Evolutionary conservation across 2,888 invertebrate genomes (phyloP).

Genomic region (Watsonalla binaria): DNA sequence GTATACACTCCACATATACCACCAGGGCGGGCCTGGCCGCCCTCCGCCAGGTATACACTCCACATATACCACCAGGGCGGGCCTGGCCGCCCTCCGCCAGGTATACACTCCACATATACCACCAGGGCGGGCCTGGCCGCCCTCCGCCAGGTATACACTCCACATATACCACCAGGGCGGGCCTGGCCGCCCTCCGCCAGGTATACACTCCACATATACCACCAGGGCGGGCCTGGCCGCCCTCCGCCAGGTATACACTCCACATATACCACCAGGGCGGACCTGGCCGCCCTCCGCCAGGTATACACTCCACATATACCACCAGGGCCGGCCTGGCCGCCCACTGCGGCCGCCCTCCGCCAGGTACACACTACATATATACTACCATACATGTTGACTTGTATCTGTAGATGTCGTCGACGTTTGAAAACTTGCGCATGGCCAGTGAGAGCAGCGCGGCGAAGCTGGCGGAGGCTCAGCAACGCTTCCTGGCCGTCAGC

Average conservation of each 20-base stretch:
- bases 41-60: conserved; percentile 71
- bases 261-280: too few relatives aligned
- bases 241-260: too few relatives aligned
- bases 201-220: conserved; percentile 27
- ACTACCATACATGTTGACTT: conserved; percentile 31
- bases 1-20: too few relatives aligned
- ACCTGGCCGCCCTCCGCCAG: conserved; percentile 64
- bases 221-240: neutral
- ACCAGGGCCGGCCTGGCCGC: neutral
- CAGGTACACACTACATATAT: too few relatives aligned
- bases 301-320: conserved; percentile 27
- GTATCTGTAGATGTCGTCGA: conserved; percentile 66
- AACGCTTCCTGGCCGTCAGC: conserved; percentile 89
- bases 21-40: conserved; percentile 56
- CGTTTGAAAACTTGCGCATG: conserved; percentile 83
- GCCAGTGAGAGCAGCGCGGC: conserved; percentile 83
- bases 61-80: neutral
- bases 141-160: conserved; percentile 64
- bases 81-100: too few relatives aligned
- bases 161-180: neutral
- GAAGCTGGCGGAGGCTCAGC: conserved; percentile 85
- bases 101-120: too few relatives aligned
- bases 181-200: conserved; percentile 33
- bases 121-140: too few relatives aligned
- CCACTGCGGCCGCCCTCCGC: too few relatives aligned